Base-by-base conservation (phyloP, 2,113 vertebrate species). In the Megaptera novaeangliae region DNA sequence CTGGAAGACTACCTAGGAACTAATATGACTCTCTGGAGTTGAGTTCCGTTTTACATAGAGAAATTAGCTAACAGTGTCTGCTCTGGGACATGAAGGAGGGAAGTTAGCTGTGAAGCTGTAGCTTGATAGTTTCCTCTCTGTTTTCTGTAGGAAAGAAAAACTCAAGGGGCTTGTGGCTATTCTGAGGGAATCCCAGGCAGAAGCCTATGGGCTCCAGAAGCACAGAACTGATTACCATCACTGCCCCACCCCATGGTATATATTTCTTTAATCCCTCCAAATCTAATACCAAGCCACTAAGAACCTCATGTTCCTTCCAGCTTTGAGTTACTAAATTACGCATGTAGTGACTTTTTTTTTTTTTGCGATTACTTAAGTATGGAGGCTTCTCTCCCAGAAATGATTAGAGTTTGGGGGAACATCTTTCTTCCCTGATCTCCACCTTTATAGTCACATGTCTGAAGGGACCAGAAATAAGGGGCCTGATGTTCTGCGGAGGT, bases 81-180 rank as follows among this genome's bases (percentile, higher is more conserved):
- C 31, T 91, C 64, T 69, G 55, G 55, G 21, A 71, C n/a, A 57
- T n/a, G 3, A 17, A 63, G 49, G 31, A 86, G 9, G 52, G 27
- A 59, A 77, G 77, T 86, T 85, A 71, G 63, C 18, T 36, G 52
- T 61, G 74, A 94, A 93, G 41, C 39, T 82, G n/a, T 49, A 34
- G 17, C 71, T 91, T 66, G 74, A 94, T 3, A 27, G 20, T 84
- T 69, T 66, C 36, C 20, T 85, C 68, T 85, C n/a, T 46, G 13
- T 90, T 93, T 96, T 84, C 81, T 95, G 6, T 39, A 46, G 36
- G 25, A n/a, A 88, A 96, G 59, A 71, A 96, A 96, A 96, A 61
- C 8, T 92, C 25, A 46, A 68, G 9, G 8, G 36, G 61, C 36
- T 55, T 81, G 27, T 83, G 77, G 8, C 46, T 95, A 0, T 95